phyloP scores from a whole-genome alignment of 2,888 invertebrate species.

The Lysandra bellargus region DNA sequence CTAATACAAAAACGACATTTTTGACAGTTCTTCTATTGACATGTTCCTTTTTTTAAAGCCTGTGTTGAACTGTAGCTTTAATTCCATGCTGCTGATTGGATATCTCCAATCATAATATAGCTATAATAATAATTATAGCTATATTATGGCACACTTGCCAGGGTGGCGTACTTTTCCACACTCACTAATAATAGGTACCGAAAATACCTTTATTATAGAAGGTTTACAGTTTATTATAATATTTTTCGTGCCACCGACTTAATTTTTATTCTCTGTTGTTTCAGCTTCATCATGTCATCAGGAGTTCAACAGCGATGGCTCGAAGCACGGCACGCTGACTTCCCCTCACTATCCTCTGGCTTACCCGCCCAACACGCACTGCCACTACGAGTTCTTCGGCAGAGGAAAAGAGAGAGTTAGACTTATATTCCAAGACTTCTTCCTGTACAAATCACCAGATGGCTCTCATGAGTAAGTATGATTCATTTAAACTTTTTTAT shows the following conservation, averaged over 20 bases:
- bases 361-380: conserved; percentile 89
- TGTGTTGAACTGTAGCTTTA: no score
- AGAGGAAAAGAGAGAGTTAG: conserved; percentile 91
- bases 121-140: no score
- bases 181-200: no score
- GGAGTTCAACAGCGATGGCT: conserved; percentile 87
- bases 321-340: conserved; percentile 90
- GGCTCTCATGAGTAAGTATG: conserved; percentile 81
- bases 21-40: no score
- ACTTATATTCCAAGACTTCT: conserved; percentile 91
- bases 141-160: no score
- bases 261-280: conserved; percentile 51
- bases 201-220: no score
- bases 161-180: no score
- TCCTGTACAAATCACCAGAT: conserved; percentile 84
- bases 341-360: conserved; percentile 92
- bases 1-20: no score
- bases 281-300: conserved; percentile 89
- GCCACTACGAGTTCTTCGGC: conserved; percentile 95
- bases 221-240: background rate
- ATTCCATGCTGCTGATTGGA: no score
- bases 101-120: no score
- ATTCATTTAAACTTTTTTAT: no score
- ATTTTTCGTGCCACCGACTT: background rate
- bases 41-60: no score